Base-by-base conservation (phyloP, 1,140 invertebrate genomes). In the Diachasmimorpha longicaudata region DNA sequence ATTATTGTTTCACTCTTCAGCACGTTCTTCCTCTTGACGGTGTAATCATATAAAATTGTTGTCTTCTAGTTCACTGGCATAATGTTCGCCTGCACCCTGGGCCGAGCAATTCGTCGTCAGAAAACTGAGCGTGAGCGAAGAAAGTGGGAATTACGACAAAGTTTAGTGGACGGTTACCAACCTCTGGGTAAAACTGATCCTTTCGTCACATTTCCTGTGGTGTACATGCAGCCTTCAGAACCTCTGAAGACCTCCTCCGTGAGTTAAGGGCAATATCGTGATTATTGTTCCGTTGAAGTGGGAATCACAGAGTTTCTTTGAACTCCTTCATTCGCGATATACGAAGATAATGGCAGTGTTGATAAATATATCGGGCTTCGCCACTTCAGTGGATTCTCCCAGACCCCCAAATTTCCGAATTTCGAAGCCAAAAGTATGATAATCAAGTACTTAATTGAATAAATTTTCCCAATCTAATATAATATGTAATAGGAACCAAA, bases 11-110 rank as follows among this genome's bases (percentile, higher is more conserved):
- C 31, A 31, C 31, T 3, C 31, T 31, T 31, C 6, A 6, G 2
- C 31, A 31, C 2, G n/a, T n/a, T n/a, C n/a, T n/a, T n/a, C n/a
- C n/a, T n/a, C n/a, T n/a, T n/a, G n/a, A n/a, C n/a, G n/a, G n/a
- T n/a, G 25, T 55, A 67, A 71, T 66, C 36, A 42, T 71, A 72
- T 21, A 14, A 66, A 55, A 37, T 31, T 52, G 31, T 31, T 6
- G 6, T 78, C 79, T 63, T 82, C 25, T 90, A 97, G 94, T 85
- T 97, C 48, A 91, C 96, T 79, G 96, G 96, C 69, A 94, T 97
- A 19, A 91, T 96, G 73, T 97, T 96, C 81, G 94, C 96, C 4
- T 94, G 94, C 84, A 95, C 95, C 87, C 86, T 98, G 83, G 96
- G 94, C 63, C 93, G 93, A 80, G 93, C 94, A 0, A 94, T 98